Conservation (phyloP, 2,888 invertebrate species). For the Mimachlamys varia region DNA sequence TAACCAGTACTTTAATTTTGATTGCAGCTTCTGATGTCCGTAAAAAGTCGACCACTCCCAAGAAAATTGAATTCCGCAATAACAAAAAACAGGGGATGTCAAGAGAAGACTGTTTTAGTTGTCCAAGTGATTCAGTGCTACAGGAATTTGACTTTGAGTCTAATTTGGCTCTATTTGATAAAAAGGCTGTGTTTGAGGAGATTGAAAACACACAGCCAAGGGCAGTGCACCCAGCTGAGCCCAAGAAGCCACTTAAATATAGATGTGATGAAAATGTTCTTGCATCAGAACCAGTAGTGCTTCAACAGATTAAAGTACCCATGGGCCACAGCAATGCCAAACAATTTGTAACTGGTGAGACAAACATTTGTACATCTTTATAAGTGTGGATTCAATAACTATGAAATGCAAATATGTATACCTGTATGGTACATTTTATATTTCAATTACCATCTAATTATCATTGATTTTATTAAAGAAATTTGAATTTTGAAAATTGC, state of each 20-base stretch:
- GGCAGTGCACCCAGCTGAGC: constrained; percentile 59
- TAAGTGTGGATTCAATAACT: too few relatives aligned
- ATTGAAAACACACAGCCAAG: constrained; percentile 83
- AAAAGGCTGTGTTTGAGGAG: constrained; percentile 90
- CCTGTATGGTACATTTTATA: neutral
- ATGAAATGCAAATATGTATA: too few relatives aligned
- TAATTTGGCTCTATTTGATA: constrained; percentile 95
- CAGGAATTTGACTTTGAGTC: constrained; percentile 97
- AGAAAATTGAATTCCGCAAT: constrained; percentile 82
- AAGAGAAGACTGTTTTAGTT: constrained; percentile 88
- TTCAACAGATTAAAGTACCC: constrained; percentile 89
- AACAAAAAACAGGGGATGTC: constrained; percentile 83
- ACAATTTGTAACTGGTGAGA: constrained; percentile 84
- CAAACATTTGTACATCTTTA: neutral
- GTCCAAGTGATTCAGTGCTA: constrained; percentile 86
- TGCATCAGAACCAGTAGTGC: constrained; percentile 85
- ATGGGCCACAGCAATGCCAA: constrained; percentile 84
- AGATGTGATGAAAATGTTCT: constrained; percentile 94
- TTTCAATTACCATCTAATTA: too few relatives aligned
- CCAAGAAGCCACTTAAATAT: constrained; percentile 83
- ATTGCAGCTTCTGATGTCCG: constrained; percentile 59
- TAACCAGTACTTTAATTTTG: neutral
- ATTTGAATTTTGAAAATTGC: too few relatives aligned
- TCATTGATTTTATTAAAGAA: too few relatives aligned
- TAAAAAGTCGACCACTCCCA: constrained; percentile 78